Evolutionary conservation across 1,140 invertebrate genomes (phyloP).

Genomic region (Phenacoccus solenopsis): DNA sequence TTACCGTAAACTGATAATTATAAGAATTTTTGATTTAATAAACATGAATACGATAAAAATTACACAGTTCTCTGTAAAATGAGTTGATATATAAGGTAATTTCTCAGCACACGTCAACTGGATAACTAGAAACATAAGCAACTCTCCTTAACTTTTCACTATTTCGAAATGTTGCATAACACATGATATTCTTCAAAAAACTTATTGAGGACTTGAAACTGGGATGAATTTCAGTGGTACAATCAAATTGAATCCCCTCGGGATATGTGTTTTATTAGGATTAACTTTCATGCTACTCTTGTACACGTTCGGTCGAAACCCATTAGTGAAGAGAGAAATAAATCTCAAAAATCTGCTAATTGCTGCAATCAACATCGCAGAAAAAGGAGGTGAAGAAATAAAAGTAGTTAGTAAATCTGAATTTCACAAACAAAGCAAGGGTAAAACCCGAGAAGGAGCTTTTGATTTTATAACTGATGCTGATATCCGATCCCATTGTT

Average conservation of each 20-base stretch:
- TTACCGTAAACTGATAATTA: too few relatives aligned
- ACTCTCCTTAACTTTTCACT: too few relatives aligned
- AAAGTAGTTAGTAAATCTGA: conserved; percentile 45
- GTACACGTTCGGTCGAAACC: neutral
- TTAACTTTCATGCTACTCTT: neutral
- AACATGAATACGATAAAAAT: too few relatives aligned
- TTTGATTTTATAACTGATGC: conserved; percentile 79
- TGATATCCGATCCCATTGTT: conserved; percentile 76
- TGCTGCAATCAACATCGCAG: conserved; percentile 61
- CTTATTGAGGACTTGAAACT: too few relatives aligned
- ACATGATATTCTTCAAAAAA: too few relatives aligned
- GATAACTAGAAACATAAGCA: too few relatives aligned
- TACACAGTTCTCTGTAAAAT: too few relatives aligned
- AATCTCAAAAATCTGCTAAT: conserved; percentile 49
- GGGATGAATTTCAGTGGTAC: conserved; percentile 8
- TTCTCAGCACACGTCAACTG: too few relatives aligned
- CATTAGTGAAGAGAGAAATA: neutral
- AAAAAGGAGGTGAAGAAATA: conserved; percentile 65
- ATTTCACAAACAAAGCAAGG: conserved; percentile 59
- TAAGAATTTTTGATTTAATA: too few relatives aligned
- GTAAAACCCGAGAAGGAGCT: conserved; percentile 77
- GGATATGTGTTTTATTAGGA: neutral
- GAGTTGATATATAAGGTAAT: too few relatives aligned
- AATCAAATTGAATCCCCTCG: neutral
- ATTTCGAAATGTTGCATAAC: too few relatives aligned